phyloP scores from a whole-genome alignment of 2,797 vertebrate genomes.

The Microctenopoma stevenorrisi region DNA sequence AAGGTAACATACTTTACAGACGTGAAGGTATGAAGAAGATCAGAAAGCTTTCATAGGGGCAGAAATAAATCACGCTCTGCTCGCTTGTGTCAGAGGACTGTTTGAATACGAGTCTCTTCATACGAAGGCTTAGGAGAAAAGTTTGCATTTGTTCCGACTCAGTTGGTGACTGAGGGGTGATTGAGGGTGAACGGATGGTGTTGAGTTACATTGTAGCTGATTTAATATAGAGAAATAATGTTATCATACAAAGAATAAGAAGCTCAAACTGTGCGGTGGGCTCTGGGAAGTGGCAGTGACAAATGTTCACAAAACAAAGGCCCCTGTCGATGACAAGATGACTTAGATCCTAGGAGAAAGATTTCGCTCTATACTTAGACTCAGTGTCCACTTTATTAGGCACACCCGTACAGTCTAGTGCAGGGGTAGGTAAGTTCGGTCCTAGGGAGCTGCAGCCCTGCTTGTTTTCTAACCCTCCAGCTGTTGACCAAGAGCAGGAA shows the following conservation, averaged over 20 bases:
- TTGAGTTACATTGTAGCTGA: slow-evolving; percentile 61
- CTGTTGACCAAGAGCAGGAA: too few relatives aligned
- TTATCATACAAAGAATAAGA: slow-evolving; percentile 61
- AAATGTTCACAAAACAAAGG: slow-evolving; percentile 64
- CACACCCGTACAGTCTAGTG: too few relatives aligned
- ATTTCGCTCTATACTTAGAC: slow-evolving; percentile 36
- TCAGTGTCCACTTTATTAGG: background rate
- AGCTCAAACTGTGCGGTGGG: slow-evolving; percentile 58
- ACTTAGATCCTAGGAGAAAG: slow-evolving; percentile 21
- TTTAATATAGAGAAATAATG: slow-evolving; percentile 71
- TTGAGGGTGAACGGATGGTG: slow-evolving; percentile 61
- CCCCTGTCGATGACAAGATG: slow-evolving; percentile 43
- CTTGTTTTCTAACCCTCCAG: too few relatives aligned
- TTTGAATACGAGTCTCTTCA: slow-evolving; percentile 73
- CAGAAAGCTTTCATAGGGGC: slow-evolving; percentile 61
- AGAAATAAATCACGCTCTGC: slow-evolving; percentile 73
- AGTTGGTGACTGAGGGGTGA: slow-evolving; percentile 40
- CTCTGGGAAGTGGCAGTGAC: slow-evolving; percentile 62
- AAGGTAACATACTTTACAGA: slow-evolving; percentile 64
- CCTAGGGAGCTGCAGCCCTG: too few relatives aligned
- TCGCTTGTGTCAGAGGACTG: slow-evolving; percentile 69
- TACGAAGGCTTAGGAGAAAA: slow-evolving; percentile 58
- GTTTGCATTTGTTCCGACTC: slow-evolving; percentile 47
- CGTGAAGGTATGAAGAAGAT: slow-evolving; percentile 55
- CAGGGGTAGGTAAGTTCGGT: too few relatives aligned